A percentile compares a stretch with the other conserved stretches of the same genome.
These are phyloP conservation scores for Tetraneura akinire DNA, from an alignment of 1,140 invertebrate genomes.

Conservation along the genomic window DNA sequence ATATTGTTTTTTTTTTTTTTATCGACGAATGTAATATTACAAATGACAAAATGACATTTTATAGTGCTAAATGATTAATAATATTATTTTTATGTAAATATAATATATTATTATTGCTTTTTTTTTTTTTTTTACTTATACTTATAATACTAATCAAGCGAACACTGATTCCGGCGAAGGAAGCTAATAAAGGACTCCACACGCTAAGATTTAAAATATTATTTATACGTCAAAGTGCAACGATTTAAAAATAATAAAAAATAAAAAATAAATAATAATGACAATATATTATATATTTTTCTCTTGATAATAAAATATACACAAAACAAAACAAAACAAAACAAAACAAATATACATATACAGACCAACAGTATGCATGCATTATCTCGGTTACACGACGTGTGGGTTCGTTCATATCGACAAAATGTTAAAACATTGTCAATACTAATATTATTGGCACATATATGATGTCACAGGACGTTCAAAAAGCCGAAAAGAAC, in stretches of 20 bases:
- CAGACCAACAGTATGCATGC: neutral
- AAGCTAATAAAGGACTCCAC: slow-evolving; percentile 26
- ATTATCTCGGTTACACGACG: slow-evolving; percentile 7
- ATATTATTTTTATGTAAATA: neutral
- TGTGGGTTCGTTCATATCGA: too few relatives aligned
- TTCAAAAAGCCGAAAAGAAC: too few relatives aligned
- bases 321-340: neutral
- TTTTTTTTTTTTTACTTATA: slow-evolving; percentile 37
- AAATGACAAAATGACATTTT: too few relatives aligned
- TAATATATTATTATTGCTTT: neutral
- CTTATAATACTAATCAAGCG: slow-evolving; percentile 27
- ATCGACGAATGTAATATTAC: too few relatives aligned
- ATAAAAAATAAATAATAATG: neutral
- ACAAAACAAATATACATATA: neutral
- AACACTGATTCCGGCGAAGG: neutral
- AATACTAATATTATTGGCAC: too few relatives aligned
- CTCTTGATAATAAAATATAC: neutral
- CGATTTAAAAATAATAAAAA: slow-evolving; percentile 18
- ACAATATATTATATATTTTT: neutral
- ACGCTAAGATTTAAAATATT: neutral
- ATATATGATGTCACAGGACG: too few relatives aligned
- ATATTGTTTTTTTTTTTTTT: too few relatives aligned
- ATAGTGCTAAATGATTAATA: neutral
- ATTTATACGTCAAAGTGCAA: slow-evolving; percentile 19
- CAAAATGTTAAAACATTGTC: too few relatives aligned